phyloP scores from a whole-genome alignment of 2,113 vertebrate species.

The Centropus bengalensis region DNA sequence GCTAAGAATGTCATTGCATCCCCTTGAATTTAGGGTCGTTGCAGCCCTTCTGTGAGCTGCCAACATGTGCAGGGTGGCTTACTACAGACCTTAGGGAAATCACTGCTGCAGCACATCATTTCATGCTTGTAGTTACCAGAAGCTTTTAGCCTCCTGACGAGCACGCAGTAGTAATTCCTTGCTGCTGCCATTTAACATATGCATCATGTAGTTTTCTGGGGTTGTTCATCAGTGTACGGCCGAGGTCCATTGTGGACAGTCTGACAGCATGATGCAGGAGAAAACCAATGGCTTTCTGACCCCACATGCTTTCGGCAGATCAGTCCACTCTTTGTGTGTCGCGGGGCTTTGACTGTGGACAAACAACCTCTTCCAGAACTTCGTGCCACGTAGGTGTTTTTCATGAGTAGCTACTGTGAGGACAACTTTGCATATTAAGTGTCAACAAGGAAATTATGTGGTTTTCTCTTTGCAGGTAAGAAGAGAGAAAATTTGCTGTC shows the following conservation, averaged over 20 bases:
- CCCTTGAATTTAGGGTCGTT: background rate
- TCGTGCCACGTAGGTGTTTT: background rate
- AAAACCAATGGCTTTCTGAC: background rate
- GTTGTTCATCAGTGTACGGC: background rate
- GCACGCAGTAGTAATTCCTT: background rate
- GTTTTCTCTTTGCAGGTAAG: background rate
- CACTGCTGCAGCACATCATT: background rate
- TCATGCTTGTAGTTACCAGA: background rate
- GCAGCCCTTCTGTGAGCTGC: background rate
- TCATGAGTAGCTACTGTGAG: background rate
- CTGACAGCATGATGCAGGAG: background rate
- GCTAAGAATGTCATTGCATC: fast-evolving
- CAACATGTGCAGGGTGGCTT: fast-evolving
- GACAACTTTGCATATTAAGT: background rate
- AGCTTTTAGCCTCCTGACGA: background rate
- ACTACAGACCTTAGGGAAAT: background rate
- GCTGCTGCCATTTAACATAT: background rate
- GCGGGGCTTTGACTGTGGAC: background rate
- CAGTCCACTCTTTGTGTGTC: background rate
- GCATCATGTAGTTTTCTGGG: background rate
- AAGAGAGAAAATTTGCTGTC: background rate
- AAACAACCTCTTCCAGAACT: background rate
- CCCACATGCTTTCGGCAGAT: background rate
- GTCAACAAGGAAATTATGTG: background rate
- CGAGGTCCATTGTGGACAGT: background rate